phyloP scores from a whole-genome alignment of 2,888 invertebrate genomes.

The Rhamnusium bicolor region DNA sequence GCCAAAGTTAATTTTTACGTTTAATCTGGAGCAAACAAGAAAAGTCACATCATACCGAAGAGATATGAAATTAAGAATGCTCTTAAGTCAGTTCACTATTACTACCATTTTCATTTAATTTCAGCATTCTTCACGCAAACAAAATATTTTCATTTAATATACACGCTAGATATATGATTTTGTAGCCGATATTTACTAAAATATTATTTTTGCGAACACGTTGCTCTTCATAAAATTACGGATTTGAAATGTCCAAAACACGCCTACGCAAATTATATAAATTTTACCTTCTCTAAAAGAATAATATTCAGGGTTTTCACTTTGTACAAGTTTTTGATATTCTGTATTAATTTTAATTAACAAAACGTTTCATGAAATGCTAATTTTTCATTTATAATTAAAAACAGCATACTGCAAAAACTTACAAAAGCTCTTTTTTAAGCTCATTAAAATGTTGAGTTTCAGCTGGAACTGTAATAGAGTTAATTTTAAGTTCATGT shows the following conservation, averaged over 20 bases:
- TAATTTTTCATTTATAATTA: constrained; percentile 2
- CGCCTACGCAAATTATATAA: background rate
- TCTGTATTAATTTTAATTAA: constrained; percentile 12
- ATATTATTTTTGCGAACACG: too few relatives aligned
- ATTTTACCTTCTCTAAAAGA: background rate
- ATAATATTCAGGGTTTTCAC: background rate
- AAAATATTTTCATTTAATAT: too few relatives aligned
- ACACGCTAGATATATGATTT: too few relatives aligned
- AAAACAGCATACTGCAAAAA: background rate
- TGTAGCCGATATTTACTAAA: too few relatives aligned
- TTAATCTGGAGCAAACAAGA: too few relatives aligned
- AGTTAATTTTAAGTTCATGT: background rate
- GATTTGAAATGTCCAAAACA: background rate
- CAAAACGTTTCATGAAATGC: background rate
- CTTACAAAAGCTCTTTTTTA: background rate
- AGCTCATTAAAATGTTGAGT: background rate
- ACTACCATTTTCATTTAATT: too few relatives aligned
- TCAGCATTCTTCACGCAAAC: too few relatives aligned
- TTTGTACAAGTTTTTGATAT: background rate
- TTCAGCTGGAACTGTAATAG: background rate
- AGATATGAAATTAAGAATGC: too few relatives aligned
- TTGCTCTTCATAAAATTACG: too few relatives aligned
- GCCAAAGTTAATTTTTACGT: too few relatives aligned
- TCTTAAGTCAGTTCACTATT: too few relatives aligned
- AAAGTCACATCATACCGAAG: too few relatives aligned